A percentile compares a stretch with the other conserved stretches of the same genome.
These are phyloP conservation scores for Nycteola revayana DNA, from an alignment of 2,888 invertebrate species.

Conservation along the genomic window DNA sequence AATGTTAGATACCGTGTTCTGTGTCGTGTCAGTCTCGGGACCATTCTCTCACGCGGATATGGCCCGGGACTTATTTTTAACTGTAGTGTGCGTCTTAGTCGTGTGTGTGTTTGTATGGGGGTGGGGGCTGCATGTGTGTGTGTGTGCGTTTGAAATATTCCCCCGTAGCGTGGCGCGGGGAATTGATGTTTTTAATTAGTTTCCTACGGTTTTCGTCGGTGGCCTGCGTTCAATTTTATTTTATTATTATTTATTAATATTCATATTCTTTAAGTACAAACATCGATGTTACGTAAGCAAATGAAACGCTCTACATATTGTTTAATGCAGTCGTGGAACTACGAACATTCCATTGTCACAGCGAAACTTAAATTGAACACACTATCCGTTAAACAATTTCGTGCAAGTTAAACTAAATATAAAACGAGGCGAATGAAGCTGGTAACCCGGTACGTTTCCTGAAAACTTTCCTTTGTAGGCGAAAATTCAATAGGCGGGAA, in stretches of 20 bases:
- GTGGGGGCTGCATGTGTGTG: slow-evolving; percentile 46
- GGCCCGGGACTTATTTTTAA: slow-evolving; percentile 74
- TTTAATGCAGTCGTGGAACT: too few relatives aligned
- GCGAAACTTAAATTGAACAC: slow-evolving; percentile 56
- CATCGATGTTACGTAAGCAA: too few relatives aligned
- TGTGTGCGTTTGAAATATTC: slow-evolving; percentile 76
- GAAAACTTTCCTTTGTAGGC: slow-evolving; percentile 74
- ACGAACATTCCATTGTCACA: slow-evolving; percentile 9
- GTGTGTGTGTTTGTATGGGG: slow-evolving; percentile 44
- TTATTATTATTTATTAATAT: slow-evolving; percentile 58
- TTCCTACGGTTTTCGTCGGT: slow-evolving; percentile 75
- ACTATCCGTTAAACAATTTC: slow-evolving; percentile 54
- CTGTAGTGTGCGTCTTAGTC: slow-evolving; percentile 64
- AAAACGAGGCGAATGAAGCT: slow-evolving; percentile 49
- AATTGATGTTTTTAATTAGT: slow-evolving; percentile 82
- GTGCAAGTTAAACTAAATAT: slow-evolving; percentile 65
- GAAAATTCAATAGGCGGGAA: slow-evolving; percentile 72
- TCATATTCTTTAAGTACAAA: too few relatives aligned
- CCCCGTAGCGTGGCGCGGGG: slow-evolving; percentile 65
- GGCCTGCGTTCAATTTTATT: slow-evolving; percentile 56
- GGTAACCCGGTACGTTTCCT: slow-evolving; percentile 69
- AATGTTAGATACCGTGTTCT: slow-evolving; percentile 43
- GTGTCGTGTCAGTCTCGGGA: slow-evolving; percentile 33
- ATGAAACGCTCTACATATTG: too few relatives aligned
- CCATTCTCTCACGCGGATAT: slow-evolving; percentile 75